Conservation (phyloP, 2,113 vertebrate species). For the Struthio camelus region DNA sequence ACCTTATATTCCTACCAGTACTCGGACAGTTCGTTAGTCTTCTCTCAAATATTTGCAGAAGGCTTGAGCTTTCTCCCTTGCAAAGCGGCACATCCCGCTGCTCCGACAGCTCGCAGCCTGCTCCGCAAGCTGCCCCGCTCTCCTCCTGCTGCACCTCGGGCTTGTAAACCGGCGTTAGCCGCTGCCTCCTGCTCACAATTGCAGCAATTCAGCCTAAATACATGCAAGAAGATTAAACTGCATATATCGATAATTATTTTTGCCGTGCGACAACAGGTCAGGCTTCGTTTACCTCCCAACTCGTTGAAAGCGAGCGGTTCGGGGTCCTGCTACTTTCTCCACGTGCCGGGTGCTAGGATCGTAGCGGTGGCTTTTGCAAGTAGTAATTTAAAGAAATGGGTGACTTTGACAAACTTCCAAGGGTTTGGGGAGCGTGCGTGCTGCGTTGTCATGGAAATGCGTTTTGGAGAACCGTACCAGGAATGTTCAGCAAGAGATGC, state of each 20-base stretch:
- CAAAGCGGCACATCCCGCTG: no score
- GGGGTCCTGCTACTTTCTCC: neutral
- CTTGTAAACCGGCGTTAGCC: neutral
- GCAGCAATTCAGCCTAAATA: accelerated
- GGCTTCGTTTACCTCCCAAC: neutral
- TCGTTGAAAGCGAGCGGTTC: neutral
- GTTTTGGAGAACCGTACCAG: neutral
- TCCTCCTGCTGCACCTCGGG: neutral
- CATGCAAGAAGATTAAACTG: neutral
- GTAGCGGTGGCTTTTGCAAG: neutral
- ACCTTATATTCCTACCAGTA: accelerated
- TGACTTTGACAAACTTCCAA: neutral
- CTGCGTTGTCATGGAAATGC: neutral
- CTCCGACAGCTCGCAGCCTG: neutral
- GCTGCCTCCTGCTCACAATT: neutral
- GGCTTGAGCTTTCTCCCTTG: neutral
- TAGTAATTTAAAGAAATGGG: neutral
- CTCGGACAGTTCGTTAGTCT: neutral
- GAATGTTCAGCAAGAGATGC: neutral
- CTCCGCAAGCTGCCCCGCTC: neutral
- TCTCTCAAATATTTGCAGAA: neutral
- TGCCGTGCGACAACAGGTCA: neutral
- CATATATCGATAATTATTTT: neutral
- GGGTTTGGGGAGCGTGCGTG: neutral
- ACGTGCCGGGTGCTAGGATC: neutral